Evolutionary conservation across 2,797 vertebrate genomes (phyloP).

Genomic region (Lophotriccus pileatus): DNA sequence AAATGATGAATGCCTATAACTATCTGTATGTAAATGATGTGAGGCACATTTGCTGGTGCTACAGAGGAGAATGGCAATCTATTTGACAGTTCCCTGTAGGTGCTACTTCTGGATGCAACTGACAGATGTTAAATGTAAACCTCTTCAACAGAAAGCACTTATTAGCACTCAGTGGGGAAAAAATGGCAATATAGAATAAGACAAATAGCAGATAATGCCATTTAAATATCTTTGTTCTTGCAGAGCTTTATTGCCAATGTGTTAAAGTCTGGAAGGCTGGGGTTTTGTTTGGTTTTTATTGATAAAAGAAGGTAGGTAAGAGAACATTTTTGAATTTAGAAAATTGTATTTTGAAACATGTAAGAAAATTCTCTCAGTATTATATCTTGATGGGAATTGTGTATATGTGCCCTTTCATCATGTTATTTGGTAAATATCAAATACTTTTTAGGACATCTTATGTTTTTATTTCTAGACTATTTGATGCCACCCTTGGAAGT

Average conservation of each 20-base stretch:
- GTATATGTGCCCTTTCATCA: background rate
- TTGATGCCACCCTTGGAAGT: background rate
- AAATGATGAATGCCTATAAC: conserved; percentile 80
- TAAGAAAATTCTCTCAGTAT: background rate
- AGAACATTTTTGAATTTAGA: background rate
- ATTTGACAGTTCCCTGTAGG: conserved; percentile 78
- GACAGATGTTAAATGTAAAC: conserved; percentile 77
- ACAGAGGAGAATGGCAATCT: conserved; percentile 75
- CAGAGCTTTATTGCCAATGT: conserved; percentile 13
- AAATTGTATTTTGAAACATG: background rate
- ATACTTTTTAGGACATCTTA: background rate
- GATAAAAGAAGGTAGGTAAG: background rate
- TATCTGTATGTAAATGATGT: conserved; percentile 80
- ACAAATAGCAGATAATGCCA: conserved; percentile 62
- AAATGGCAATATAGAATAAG: conserved; percentile 61
- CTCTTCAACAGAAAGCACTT: conserved; percentile 71
- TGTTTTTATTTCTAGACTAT: background rate
- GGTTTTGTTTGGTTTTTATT: conserved; percentile 9
- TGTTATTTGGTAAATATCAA: background rate
- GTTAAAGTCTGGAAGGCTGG: background rate
- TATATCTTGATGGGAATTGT: background rate
- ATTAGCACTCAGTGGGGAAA: conserved; percentile 63
- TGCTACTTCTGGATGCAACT: conserved; percentile 67
- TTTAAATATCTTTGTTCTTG: conserved; percentile 62
- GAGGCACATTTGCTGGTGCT: conserved; percentile 76